Conservation (phyloP, 1,140 invertebrate species). For the Dufourea novaeangliae region DNA sequence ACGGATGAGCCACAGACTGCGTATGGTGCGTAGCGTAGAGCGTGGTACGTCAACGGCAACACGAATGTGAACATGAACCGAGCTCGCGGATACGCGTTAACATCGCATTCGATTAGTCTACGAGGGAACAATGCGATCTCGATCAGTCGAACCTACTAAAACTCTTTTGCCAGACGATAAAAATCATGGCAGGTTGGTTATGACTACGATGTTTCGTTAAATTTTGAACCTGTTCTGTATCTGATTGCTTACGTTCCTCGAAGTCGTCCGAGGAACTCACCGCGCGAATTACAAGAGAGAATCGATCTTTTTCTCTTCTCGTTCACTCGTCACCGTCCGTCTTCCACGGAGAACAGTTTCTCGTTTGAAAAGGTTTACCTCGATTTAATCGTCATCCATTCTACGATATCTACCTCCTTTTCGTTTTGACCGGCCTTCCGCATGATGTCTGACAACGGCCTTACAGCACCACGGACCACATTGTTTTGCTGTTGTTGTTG, state of each 20-base stretch:
- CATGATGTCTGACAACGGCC: conserved; percentile 67
- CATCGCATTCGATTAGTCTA: conserved; percentile 1
- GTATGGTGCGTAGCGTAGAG: conserved; percentile 14
- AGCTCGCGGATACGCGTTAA: conserved; percentile 28
- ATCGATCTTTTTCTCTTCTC: neutral
- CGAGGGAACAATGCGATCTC: neutral
- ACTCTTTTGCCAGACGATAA: too few relatives aligned
- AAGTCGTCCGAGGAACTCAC: neutral
- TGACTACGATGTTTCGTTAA: too few relatives aligned
- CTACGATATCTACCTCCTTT: conserved; percentile 68
- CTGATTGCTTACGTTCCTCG: too few relatives aligned
- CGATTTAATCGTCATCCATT: conserved; percentile 2
- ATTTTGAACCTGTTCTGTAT: too few relatives aligned
- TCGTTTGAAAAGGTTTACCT: neutral
- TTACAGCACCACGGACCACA: conserved; percentile 50
- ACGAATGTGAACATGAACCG: conserved; percentile 6
- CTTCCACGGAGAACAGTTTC: neutral
- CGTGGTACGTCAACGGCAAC: too few relatives aligned
- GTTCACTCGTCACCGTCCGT: neutral
- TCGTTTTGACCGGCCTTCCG: conserved; percentile 62
- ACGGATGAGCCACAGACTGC: conserved; percentile 47
- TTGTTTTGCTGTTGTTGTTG: conserved; percentile 69
- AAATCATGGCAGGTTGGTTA: too few relatives aligned
- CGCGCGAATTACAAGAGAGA: neutral
- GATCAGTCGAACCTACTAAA: neutral